Evolutionary conservation across 2,888 invertebrate genomes (phyloP).

Genomic region (Philereme vetulata): DNA sequence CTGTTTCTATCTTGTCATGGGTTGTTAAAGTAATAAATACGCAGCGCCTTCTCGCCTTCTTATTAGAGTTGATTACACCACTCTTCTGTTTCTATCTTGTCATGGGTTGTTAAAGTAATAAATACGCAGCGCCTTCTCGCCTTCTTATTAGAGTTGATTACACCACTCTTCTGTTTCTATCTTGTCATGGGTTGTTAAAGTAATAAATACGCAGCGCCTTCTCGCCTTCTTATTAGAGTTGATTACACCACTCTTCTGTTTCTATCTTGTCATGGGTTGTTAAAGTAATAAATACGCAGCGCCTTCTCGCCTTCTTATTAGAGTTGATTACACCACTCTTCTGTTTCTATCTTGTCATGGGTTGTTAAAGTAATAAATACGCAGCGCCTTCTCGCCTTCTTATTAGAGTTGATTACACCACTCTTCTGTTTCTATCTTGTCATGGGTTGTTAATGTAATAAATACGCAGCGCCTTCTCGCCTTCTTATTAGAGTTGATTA

Average conservation of each 20-base stretch:
- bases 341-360: constrained; percentile 74
- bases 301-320: constrained; percentile 78
- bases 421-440: constrained; percentile 74
- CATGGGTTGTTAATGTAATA: constrained; percentile 70
- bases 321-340: constrained; percentile 74
- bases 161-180: constrained; percentile 74
- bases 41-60: constrained; percentile 75
- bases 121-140: constrained; percentile 74
- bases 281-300: constrained; percentile 69
- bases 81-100: constrained; percentile 74
- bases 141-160: constrained; percentile 78
- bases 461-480: constrained; percentile 74
- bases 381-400: constrained; percentile 75
- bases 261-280: constrained; percentile 74
- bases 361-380: constrained; percentile 71
- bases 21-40: constrained; percentile 71
- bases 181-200: constrained; percentile 73
- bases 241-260: constrained; percentile 75
- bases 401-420: constrained; percentile 77
- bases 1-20: constrained; percentile 74
- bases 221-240: constrained; percentile 77
- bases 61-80: constrained; percentile 77
- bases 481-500: constrained; percentile 78
- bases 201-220: constrained; percentile 70
- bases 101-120: constrained; percentile 70